phyloP scores from a whole-genome alignment of 2,113 vertebrate genomes.

The Tauraco erythrolophus region DNA sequence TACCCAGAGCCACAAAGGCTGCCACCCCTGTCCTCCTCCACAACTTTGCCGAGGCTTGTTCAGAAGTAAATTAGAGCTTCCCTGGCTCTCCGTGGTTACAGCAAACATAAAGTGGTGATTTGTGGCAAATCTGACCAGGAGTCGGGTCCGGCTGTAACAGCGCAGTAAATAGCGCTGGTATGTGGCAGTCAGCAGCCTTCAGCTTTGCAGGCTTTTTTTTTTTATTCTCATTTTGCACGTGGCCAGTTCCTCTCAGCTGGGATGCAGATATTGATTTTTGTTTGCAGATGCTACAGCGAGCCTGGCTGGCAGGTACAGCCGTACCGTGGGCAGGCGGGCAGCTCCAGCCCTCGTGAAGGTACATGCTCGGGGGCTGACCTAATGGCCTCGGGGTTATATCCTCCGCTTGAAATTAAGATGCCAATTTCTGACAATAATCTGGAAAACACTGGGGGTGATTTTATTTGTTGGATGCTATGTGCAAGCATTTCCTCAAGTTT shows the following conservation, averaged over 20 bases:
- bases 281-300: background rate
- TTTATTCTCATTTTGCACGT: background rate
- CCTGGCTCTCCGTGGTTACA: background rate
- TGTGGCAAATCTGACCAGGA: background rate
- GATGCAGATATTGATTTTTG: background rate
- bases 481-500: background rate
- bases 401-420: background rate
- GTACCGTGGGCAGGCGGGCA: background rate
- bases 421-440: background rate
- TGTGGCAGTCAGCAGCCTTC: background rate
- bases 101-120: background rate
- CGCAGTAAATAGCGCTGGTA: background rate
- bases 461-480: background rate
- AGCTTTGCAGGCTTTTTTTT: background rate
- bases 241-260: background rate
- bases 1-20: background rate
- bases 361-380: accelerated
- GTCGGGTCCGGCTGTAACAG: background rate
- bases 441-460: background rate
- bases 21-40: background rate
- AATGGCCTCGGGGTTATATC: background rate
- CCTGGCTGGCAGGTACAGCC: background rate
- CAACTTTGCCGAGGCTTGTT: background rate
- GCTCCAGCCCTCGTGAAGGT: accelerated
- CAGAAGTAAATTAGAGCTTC: background rate